Conservation (phyloP, 2,113 vertebrate species). For the Acrocephalus arundinaceus region DNA sequence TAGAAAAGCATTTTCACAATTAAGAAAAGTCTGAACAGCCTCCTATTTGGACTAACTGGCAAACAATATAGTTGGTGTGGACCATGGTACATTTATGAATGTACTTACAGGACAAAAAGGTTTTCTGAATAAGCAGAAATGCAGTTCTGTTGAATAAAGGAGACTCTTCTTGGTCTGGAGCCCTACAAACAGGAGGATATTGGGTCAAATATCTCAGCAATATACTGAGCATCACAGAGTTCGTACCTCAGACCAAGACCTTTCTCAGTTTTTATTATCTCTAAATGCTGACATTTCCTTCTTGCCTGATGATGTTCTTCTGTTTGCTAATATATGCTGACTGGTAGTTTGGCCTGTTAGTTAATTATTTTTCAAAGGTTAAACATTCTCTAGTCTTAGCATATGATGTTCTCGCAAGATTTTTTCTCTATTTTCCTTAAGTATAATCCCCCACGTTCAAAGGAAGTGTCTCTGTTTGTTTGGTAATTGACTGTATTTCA, state of each 20-base stretch:
- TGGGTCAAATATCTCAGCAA: background rate
- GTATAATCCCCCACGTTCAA: fast-evolving
- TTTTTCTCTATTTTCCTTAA: background rate
- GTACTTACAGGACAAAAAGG: background rate
- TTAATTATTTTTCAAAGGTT: background rate
- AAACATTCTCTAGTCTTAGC: background rate
- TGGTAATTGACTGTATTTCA: background rate
- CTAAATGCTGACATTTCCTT: background rate
- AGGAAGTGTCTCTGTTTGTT: background rate
- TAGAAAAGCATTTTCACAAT: background rate
- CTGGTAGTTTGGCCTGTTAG: background rate
- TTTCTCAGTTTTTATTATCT: background rate
- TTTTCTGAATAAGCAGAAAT: background rate
- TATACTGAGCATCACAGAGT: background rate
- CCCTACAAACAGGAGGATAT: background rate
- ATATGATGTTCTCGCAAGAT: background rate
- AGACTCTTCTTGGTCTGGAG: background rate
- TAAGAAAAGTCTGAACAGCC: background rate
- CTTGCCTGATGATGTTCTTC: background rate
- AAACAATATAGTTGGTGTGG: background rate
- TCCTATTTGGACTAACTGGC: background rate
- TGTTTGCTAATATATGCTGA: background rate
- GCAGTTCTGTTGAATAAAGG: background rate
- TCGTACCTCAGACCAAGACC: background rate
- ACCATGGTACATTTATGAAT: background rate